Percentiles rank a stretch among this genome's conserved stretches.
Evolutionary conservation across 2,888 invertebrate genomes (phyloP).

Genomic region (Tipula lateralis): DNA sequence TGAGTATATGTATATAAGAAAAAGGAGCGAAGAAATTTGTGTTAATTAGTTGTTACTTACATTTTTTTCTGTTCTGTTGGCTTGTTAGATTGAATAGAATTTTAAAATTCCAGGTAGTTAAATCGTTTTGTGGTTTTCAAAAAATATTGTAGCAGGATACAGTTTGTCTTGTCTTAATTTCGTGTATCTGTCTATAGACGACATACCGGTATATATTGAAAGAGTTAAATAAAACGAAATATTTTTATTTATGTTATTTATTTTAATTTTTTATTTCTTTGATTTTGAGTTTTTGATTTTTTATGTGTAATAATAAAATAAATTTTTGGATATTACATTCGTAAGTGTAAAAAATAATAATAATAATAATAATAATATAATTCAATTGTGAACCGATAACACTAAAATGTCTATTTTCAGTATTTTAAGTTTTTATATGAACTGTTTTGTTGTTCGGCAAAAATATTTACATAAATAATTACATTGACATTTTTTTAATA

Average conservation of each 20-base stretch:
- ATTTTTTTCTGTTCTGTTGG: not conserved
- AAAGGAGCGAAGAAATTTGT: conserved; percentile 11
- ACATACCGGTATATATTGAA: no score
- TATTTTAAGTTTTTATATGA: not conserved
- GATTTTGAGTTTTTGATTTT: not conserved
- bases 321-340: conserved; percentile 2
- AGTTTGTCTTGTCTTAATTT: not conserved
- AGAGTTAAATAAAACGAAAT: not conserved
- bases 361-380: not conserved
- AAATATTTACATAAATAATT: not conserved
- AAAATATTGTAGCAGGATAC: not conserved
- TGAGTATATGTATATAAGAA: no score
- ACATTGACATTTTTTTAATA: not conserved
- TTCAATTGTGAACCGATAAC: not conserved
- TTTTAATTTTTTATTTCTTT: not conserved
- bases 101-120: not conserved
- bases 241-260: not conserved
- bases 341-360: not conserved
- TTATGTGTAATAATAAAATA: not conserved
- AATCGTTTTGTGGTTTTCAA: not conserved
- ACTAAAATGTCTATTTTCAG: not conserved
- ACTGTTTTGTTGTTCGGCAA: not conserved
- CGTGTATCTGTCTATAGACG: not conserved
- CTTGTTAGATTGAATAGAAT: not conserved
- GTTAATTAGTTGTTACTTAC: not conserved